Conservation (phyloP, 2,113 vertebrate species). For the Megalops atlanticus region DNA sequence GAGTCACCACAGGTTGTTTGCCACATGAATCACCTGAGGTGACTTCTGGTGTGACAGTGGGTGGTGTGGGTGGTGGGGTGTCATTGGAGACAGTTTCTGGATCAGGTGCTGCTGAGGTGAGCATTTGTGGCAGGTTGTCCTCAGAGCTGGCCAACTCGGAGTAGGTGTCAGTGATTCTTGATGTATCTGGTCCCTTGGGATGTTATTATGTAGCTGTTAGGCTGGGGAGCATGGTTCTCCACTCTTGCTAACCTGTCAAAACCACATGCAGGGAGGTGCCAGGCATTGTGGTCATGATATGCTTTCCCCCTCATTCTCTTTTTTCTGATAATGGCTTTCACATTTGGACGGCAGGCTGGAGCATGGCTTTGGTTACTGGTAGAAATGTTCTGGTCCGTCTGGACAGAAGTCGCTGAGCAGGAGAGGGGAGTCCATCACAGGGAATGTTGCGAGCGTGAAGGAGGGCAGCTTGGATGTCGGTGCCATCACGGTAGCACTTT, state of each 20-base stretch:
- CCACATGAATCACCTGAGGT: too few relatives aligned
- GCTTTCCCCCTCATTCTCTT: neutral
- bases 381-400: neutral
- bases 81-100: too few relatives aligned
- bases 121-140: neutral
- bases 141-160: neutral
- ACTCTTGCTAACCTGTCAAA: constrained; percentile 10
- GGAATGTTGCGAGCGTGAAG: neutral
- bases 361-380: neutral
- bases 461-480: neutral
- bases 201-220: neutral
- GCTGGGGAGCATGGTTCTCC: neutral
- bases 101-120: too few relatives aligned
- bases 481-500: neutral
- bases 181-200: neutral
- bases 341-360: neutral
- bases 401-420: constrained; percentile 11
- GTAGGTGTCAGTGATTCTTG: neutral
- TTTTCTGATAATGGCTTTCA: neutral
- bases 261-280: neutral
- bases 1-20: too few relatives aligned
- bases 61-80: too few relatives aligned
- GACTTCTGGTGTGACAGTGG: too few relatives aligned
- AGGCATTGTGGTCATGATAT: neutral
- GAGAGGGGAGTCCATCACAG: constrained; percentile 8